A percentile compares a stretch with the other conserved stretches of the same genome.
These are phyloP conservation scores for Idaea aversata DNA, from an alignment of 2,888 invertebrate genomes.

Conservation along the genomic window DNA sequence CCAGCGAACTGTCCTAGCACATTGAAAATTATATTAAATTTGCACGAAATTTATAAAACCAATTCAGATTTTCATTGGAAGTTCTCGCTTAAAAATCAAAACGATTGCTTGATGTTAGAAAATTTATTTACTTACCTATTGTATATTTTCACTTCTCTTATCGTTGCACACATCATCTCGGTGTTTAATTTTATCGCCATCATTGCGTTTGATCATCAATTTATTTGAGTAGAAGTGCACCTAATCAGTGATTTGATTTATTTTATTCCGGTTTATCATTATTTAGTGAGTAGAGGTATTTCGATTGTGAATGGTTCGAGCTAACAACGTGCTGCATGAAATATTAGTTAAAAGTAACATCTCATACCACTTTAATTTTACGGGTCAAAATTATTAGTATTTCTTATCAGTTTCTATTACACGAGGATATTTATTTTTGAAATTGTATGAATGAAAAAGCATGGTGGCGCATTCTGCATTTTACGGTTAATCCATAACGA, in stretches of 20 bases:
- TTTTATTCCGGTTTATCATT: conserved; percentile 57
- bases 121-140: conserved; percentile 50
- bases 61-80: conserved; percentile 56
- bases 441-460: conserved; percentile 38
- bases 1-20: conserved; percentile 75
- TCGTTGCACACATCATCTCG: conserved; percentile 75
- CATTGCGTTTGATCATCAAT: conserved; percentile 47
- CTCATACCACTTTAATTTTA: conserved; percentile 37
- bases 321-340: conserved; percentile 64
- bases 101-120: conserved; percentile 74
- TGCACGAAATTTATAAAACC: conserved; percentile 66
- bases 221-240: conserved; percentile 59
- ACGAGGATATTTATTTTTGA: conserved; percentile 23
- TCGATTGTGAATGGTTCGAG: conserved; percentile 60
- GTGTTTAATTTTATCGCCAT: conserved; percentile 59
- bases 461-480: conserved; percentile 51
- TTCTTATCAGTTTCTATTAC: conserved; percentile 34
- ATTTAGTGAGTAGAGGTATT: conserved; percentile 62
- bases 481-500: conserved; percentile 22
- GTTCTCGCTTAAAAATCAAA: conserved; percentile 69
- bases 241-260: conserved; percentile 46
- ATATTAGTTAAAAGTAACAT: conserved; percentile 39
- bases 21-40: conserved; percentile 71
- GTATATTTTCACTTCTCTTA: conserved; percentile 69
- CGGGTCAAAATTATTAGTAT: conserved; percentile 26